Conservation (phyloP, 2,113 vertebrate species). For the Neoarius graeffei region DNA sequence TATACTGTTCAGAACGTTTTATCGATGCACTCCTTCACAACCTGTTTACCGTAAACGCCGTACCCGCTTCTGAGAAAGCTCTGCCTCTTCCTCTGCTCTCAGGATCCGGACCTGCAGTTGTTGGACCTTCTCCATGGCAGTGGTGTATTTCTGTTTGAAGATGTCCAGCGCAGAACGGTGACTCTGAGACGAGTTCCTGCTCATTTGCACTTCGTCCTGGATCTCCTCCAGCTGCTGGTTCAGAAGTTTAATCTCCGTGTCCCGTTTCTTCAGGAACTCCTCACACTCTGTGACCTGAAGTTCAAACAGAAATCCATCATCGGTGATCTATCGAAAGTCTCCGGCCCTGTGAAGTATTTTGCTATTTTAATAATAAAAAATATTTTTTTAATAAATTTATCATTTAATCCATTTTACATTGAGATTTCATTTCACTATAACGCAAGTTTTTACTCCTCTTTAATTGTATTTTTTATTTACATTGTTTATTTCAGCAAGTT, state of each 20-base stretch:
- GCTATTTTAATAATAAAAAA: background rate
- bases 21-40: too few species aligned
- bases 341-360: background rate
- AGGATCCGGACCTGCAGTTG: conserved; percentile 57
- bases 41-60: background rate
- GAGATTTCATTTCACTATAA: background rate
- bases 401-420: background rate
- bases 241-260: conserved; percentile 50
- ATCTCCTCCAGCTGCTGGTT: conserved; percentile 54
- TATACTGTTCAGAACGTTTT: too few species aligned
- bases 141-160: conserved; percentile 69
- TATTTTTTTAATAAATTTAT: background rate
- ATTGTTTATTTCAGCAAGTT: background rate
- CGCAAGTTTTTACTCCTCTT: background rate
- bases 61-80: conserved; percentile 65
- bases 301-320: background rate
- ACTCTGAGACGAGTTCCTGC: conserved; percentile 44
- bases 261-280: conserved; percentile 57
- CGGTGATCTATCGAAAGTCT: background rate
- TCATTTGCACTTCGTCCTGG: conserved; percentile 55
- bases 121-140: conserved; percentile 59
- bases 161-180: conserved; percentile 52
- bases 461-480: background rate
- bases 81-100: conserved; percentile 61
- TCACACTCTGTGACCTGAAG: conserved; percentile 59